phyloP scores from a whole-genome alignment of 2,888 invertebrate genomes.

The Acanthacorydalis orientalis region DNA sequence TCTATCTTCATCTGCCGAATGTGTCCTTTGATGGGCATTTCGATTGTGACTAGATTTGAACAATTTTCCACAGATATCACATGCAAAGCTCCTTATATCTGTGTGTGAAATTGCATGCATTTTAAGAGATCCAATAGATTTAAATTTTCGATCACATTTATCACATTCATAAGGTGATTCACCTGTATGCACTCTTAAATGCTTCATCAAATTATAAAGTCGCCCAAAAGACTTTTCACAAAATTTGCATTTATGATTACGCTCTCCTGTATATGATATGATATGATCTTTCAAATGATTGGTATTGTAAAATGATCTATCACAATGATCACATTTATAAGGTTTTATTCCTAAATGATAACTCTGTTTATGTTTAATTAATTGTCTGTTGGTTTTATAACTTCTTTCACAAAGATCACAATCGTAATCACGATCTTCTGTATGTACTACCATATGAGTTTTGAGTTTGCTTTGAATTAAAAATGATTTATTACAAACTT shows the following conservation, averaged over 20 bases:
- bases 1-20: no score
- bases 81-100: no score
- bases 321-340: neutral
- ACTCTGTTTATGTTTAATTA: constrained; percentile 6
- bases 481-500: constrained; percentile 7
- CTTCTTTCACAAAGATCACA: constrained; percentile 10
- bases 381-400: constrained; percentile 6
- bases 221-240: constrained; percentile 5
- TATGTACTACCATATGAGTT: constrained; percentile 8
- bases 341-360: constrained; percentile 8
- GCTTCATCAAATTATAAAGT: neutral
- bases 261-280: constrained; percentile 7
- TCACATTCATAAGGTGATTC: no score
- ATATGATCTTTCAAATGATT: constrained; percentile 5
- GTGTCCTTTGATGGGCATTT: no score
- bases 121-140: no score
- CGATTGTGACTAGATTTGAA: no score
- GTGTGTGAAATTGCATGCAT: no score
- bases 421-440: constrained; percentile 7
- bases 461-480: constrained; percentile 4
- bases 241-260: constrained; percentile 5
- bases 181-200: no score
- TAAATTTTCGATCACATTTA: no score
- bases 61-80: no score
- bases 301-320: constrained; percentile 5